phyloP scores from a whole-genome alignment of 2,113 vertebrate genomes.

The Choloepus hoffmanni region DNA sequence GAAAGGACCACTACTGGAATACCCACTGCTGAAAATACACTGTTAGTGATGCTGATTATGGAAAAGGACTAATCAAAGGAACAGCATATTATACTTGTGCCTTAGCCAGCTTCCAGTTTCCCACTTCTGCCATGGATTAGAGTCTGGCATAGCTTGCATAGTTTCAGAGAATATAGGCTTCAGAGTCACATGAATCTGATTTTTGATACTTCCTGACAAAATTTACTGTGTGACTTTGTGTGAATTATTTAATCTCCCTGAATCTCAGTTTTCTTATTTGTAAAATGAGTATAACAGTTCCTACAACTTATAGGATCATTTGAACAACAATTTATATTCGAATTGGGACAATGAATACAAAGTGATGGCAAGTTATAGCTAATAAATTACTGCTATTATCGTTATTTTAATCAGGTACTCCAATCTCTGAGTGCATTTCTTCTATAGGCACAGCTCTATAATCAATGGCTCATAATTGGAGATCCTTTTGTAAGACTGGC shows the following conservation, averaged over 20 bases:
- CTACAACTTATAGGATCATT: background rate
- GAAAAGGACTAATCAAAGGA: background rate
- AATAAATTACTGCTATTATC: background rate
- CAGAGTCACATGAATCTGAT: background rate
- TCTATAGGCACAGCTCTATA: background rate
- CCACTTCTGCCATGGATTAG: background rate
- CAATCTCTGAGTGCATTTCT: background rate
- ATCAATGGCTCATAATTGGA: background rate
- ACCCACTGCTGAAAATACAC: background rate
- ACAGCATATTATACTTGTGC: background rate
- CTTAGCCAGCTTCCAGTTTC: constrained; percentile 35
- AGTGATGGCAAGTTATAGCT: background rate
- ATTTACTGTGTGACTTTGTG: background rate
- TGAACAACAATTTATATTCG: background rate
- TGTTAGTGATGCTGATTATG: background rate
- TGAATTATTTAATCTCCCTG: constrained; percentile 15
- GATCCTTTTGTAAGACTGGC: background rate
- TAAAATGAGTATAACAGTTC: background rate
- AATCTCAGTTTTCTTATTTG: constrained; percentile 12
- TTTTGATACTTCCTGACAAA: background rate
- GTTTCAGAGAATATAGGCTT: background rate
- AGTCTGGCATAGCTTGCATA: background rate
- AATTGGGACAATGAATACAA: constrained; percentile 27
- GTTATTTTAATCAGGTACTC: constrained; percentile 9
- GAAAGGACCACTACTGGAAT: background rate